Conservation (phyloP, 1,140 invertebrate species). For the Zaprionus lachaisei region DNA sequence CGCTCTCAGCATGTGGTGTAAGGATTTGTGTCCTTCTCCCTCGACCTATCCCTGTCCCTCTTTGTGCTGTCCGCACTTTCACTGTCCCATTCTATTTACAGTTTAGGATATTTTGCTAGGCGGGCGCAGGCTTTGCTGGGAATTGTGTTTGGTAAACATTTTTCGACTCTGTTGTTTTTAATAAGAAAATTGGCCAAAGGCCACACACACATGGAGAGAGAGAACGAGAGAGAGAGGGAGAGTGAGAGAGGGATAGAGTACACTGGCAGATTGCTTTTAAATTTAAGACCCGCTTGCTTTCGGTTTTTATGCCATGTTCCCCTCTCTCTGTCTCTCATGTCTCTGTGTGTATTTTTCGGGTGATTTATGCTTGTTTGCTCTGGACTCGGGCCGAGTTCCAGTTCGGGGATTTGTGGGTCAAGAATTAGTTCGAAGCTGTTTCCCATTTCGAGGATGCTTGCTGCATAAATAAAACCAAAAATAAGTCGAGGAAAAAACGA, state of each 20-base stretch:
- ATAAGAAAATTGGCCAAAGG: slow-evolving; percentile 82
- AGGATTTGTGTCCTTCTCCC: slow-evolving; percentile 60
- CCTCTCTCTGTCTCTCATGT: no score
- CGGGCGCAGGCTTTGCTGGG: slow-evolving; percentile 62
- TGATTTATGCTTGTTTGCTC: slow-evolving; percentile 80
- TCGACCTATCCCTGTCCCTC: background rate
- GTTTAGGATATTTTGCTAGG: slow-evolving; percentile 57
- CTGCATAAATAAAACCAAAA: slow-evolving; percentile 67
- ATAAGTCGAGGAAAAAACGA: slow-evolving; percentile 27
- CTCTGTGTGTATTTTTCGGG: slow-evolving; percentile 42
- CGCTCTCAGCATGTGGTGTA: slow-evolving; percentile 71
- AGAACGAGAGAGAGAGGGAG: background rate
- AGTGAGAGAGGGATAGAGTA: slow-evolving; percentile 3
- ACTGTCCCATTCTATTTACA: slow-evolving; percentile 79
- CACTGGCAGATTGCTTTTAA: slow-evolving; percentile 75
- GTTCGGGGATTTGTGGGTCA: slow-evolving; percentile 67
- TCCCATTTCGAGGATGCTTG: slow-evolving; percentile 48
- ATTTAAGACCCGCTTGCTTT: slow-evolving; percentile 66
- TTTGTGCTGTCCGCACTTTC: slow-evolving; percentile 69
- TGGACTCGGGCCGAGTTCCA: slow-evolving; percentile 48
- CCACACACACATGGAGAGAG: slow-evolving; percentile 46
- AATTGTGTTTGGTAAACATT: slow-evolving; percentile 83
- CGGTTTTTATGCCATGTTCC: slow-evolving; percentile 38
- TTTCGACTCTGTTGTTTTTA: slow-evolving; percentile 81
- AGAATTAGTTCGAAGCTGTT: slow-evolving; percentile 61